Evolutionary conservation across 2,888 invertebrate genomes (phyloP), one percentile per base, ranked within the genome.

Genomic region (Aleiodes testaceus): DNA sequence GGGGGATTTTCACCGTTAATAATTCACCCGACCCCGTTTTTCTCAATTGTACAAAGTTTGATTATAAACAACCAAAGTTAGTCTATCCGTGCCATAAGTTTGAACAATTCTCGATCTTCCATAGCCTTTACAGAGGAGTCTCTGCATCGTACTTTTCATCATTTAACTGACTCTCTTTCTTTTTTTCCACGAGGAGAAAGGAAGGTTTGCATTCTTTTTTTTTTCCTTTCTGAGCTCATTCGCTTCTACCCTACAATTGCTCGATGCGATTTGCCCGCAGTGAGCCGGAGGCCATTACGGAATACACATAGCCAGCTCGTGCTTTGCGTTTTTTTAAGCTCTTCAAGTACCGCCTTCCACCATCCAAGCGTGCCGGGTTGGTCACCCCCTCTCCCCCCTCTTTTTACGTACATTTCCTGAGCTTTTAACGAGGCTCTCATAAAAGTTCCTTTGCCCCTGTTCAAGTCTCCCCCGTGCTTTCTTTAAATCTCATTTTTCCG

Each of bases 381-480:
- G 59, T 42, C 59, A 66, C 67, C 73, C 59, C 22, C 30, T 42
- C 55, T 42, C 20, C 44, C 65, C 68, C 14, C 45, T 22, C 49
- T 49, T 77, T 81, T 82, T 79, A 79, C 59, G 77, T 78, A 79
- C 81, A 79, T 82, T 82, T 79, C 79, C 81, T 75, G 78, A 78
- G 82, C 82, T 82, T 81, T 82, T 82, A 83, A 82, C 81, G 82
- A 82, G 82, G 76, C 77, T 67, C 76, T 80, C 78, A 55, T 79
- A 79, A 81, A 80, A 79, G 52, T 72, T 66, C 64, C 50, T 16
- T 26, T 63, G 50, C 70, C 67, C 49, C 52, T 65, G 64, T 74
- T 74, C 71, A 44, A 66, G 70, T 42, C 53, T 72, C 53, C 47
- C 52, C 55, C 61, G 61, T 55, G 45, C 69, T 61, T 65, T 71